Base-by-base conservation (phyloP, 2,888 invertebrate species). In the Seira musarum region DNA sequence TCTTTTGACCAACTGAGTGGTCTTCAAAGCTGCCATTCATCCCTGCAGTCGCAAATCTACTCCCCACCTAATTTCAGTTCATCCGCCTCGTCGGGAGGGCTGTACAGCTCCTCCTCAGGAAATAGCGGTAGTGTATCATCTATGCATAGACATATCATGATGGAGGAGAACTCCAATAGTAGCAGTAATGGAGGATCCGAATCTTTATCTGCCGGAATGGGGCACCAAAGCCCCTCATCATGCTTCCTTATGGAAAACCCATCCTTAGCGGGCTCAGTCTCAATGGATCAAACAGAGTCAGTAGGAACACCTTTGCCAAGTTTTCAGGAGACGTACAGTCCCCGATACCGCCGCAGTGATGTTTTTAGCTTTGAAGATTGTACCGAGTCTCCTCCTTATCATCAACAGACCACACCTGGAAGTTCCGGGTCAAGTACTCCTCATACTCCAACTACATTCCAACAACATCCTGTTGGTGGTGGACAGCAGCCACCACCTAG, bases 301-400 rank as follows among this genome's bases (percentile, higher is more conserved):
- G 81, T 84, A 8, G 84, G 84, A 13, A 85, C 85, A 19, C 87
- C 87, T 1, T 80, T 87, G n/a, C 87, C 87, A n/a, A 83, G 83
- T 68, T 87, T 87, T 67, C 94, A 96, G 90, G 96, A 96, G 90
- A 96, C 95, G 30, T 95, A 95, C 89, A 94, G 94, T 79, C 92
- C 94, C 67, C 93, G 94, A 83, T 94, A 94, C 88, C 89, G 88
- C 8, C 65, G 78, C n/a, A 78, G 85, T 35, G 87, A 87, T 49
- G 85, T 87, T 0, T 87, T 87, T 68, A 85, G 83, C 72, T 87
- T 87, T 80, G 87, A 87, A 30, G 87, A 87, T 21, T 85, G 85
- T 10, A 82, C 85, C n/a, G 83, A 85, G 10, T 85, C 85, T 8
- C 82, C 84, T 24, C 79, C 85, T 77, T 81, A 75, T 69, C 71